Conservation (phyloP, 2,113 vertebrate species). For the Limanda limanda region DNA sequence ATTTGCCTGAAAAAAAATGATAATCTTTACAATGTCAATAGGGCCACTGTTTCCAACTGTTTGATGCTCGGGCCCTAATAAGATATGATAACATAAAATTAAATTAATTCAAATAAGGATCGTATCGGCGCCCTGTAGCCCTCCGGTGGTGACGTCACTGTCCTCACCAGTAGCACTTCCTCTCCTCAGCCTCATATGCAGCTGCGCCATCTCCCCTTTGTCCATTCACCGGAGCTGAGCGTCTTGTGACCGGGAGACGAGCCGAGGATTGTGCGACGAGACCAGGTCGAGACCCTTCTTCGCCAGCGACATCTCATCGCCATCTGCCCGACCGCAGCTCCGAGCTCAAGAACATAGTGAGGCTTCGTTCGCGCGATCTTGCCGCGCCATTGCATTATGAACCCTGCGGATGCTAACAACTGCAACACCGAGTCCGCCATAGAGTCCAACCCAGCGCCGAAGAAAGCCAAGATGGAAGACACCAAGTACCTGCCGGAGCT, state of each 20-base stretch:
- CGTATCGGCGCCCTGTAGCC: not conserved
- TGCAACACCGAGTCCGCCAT: slow-evolving; percentile 28
- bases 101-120: no score
- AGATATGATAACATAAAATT: not conserved
- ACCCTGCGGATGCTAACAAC: slow-evolving; percentile 8
- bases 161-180: not conserved
- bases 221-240: slow-evolving; percentile 38
- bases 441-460: slow-evolving; percentile 38
- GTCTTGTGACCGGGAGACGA: not conserved
- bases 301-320: no score
- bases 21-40: no score
- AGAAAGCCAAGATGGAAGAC: slow-evolving; percentile 90
- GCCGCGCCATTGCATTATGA: slow-evolving; percentile 20
- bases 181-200: slow-evolving; percentile 48
- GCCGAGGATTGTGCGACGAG: not conserved
- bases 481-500: slow-evolving; percentile 95
- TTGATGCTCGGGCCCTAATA: no score
- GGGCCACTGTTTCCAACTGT: no score
- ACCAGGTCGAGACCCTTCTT: not conserved
- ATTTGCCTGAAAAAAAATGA: no score
- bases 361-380: not conserved
- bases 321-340: not conserved
- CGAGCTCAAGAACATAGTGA: not conserved
- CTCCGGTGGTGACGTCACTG: slow-evolving; percentile 36
- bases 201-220: slow-evolving; percentile 77